Evolutionary conservation across 2,113 vertebrate species (phyloP).

Genomic region (Lethenteron camtschaticum): DNA sequence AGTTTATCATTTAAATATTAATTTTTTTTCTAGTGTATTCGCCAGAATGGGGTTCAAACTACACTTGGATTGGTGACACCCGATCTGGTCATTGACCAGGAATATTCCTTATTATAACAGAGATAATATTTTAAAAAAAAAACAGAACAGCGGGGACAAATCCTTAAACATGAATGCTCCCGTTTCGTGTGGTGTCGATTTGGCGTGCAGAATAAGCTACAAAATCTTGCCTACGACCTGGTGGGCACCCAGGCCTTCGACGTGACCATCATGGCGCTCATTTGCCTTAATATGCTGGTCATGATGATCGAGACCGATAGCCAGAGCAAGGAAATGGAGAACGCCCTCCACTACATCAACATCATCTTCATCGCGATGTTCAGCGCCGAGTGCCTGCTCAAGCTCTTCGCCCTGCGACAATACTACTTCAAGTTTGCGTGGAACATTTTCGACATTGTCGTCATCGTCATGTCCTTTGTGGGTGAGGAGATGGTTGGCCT

Average conservation of each 20-base stretch:
- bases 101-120: too few relatives aligned
- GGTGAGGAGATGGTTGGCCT: background rate
- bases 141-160: too few relatives aligned
- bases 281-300: background rate
- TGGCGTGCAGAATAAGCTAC: background rate
- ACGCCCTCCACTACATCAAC: background rate
- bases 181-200: too few relatives aligned
- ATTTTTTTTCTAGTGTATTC: too few relatives aligned
- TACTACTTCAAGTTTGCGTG: conserved; percentile 3
- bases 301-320: conserved; percentile 2
- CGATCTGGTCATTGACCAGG: too few relatives aligned
- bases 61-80: too few relatives aligned
- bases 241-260: background rate
- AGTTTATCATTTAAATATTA: too few relatives aligned
- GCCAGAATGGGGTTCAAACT: too few relatives aligned
- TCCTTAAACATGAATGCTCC: too few relatives aligned
- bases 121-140: too few relatives aligned
- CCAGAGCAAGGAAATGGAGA: background rate
- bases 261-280: background rate
- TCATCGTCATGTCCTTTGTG: conserved; percentile 1
- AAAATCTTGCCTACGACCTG: background rate
- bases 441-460: conserved; percentile 3
- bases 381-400: conserved; percentile 2
- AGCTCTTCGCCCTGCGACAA: conserved; percentile 1
- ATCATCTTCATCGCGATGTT: background rate